phyloP scores from a whole-genome alignment of 2,888 invertebrate genomes.

The Diarsia mendica region DNA sequence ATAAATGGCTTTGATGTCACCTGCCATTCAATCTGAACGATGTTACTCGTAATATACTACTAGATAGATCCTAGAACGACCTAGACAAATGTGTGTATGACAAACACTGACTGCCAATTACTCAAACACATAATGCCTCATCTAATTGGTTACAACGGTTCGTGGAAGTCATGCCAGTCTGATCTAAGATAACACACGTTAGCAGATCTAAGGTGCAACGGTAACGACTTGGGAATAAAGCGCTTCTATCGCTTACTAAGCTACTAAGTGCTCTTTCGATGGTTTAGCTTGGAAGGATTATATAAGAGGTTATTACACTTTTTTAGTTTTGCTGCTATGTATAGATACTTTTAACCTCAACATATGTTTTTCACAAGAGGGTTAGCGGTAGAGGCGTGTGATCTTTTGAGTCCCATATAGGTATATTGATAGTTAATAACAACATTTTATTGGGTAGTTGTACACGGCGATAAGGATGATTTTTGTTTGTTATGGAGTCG shows the following conservation, averaged over 20 bases:
- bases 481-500: too few relatives aligned
- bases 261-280: neutral
- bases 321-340: neutral
- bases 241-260: constrained; percentile 35
- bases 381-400: neutral
- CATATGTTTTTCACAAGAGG: neutral
- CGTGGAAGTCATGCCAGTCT: constrained; percentile 22
- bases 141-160: constrained; percentile 26
- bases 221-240: constrained; percentile 30
- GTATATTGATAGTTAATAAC: neutral
- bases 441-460: neutral
- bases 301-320: neutral
- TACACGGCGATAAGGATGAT: too few relatives aligned
- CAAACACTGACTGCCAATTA: neutral
- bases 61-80: neutral
- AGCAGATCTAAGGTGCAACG: constrained; percentile 26
- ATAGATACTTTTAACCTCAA: neutral
- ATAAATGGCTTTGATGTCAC: neutral
- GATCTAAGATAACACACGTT: constrained; percentile 25
- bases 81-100: neutral
- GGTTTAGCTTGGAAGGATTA: neutral
- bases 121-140: constrained; percentile 6
- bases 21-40: neutral
- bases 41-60: neutral
- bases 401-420: neutral